phyloP scores from a whole-genome alignment of 2,113 vertebrate species.

The Varanus salvator region DNA sequence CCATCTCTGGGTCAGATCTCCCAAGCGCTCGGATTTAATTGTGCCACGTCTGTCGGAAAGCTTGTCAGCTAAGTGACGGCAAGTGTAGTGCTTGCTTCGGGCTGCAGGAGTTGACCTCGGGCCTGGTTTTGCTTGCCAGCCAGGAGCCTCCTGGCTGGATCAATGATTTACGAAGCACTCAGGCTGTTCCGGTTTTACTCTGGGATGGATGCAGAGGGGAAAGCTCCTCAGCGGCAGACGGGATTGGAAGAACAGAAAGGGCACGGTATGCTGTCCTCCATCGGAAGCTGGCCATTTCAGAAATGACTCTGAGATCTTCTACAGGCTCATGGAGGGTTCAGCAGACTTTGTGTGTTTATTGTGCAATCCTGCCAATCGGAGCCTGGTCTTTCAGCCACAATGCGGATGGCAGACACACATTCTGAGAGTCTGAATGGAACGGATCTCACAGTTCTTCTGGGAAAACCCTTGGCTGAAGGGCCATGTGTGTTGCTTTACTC shows the following conservation, averaged over 20 bases:
- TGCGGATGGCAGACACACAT: too few relatives aligned
- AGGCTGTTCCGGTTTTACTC: not conserved
- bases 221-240: not conserved
- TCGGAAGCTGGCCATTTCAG: too few relatives aligned
- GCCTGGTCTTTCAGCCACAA: too few relatives aligned
- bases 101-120: not conserved
- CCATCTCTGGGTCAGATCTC: not conserved
- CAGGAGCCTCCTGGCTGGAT: not conserved
- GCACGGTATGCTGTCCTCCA: not conserved
- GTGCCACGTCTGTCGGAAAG: too few relatives aligned
- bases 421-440: too few relatives aligned
- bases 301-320: too few relatives aligned
- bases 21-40: not conserved
- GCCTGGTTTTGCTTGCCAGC: not conserved
- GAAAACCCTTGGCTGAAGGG: too few relatives aligned
- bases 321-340: too few relatives aligned
- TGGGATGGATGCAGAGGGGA: not conserved
- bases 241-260: not conserved
- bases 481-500: too few relatives aligned
- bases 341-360: too few relatives aligned
- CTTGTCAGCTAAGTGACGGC: not conserved
- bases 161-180: constrained; percentile 19
- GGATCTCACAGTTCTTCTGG: too few relatives aligned
- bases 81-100: not conserved
- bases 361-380: too few relatives aligned